Base-by-base conservation (phyloP, 2,797 vertebrate genomes). In the Siniperca scherzeri region DNA sequence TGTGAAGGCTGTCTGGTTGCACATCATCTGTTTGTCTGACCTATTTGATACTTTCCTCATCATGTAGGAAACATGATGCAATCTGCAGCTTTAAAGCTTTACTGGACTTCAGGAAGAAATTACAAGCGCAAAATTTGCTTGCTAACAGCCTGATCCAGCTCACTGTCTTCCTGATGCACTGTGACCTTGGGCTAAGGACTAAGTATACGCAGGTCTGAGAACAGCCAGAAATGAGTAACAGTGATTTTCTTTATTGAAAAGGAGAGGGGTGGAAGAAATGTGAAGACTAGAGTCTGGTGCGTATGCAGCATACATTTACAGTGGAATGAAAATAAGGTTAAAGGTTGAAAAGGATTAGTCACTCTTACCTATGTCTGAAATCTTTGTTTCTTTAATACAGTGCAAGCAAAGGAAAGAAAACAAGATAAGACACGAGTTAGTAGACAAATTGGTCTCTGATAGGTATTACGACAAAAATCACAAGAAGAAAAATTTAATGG, bases 361-460 rank as follows among this genome's bases (percentile, higher is more conserved):
- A 77, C 30, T 94, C 98, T 99, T 99, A 99, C 98, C 98, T 99
- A 97, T 99, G 98, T 97, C 98, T 98, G 98, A 99, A 99, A 98
- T 99, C 98, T 98, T 99, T 99, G 98, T 99, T 99, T 99, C 98
- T 99, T 98, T 91, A 89, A 75, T 46, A 81, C n/a, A 89, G 77
- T 36, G 78, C 33, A 87, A 86, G 85, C 75, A 85, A 82, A 76
- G 57, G 70, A 81, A 84, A 84, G 53, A 87, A 75, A 78, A 75
- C 36, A 52, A 90, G 69, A 93, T 62, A 83, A 70, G 72, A 86
- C 77, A 76, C 25, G 72, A 78, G 85, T 93, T 93, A 94, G 88
- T 87, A 33, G 76, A 73, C 70, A 87, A 42, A 2, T 25, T 44
- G 72, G 2, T 66, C n/a, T 50, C 44, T 17, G 12, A 69, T 30